Evolutionary conservation across 2,888 invertebrate species (phyloP), one percentile per base, ranked within the genome.

Genomic region (Melitaea athalia): DNA sequence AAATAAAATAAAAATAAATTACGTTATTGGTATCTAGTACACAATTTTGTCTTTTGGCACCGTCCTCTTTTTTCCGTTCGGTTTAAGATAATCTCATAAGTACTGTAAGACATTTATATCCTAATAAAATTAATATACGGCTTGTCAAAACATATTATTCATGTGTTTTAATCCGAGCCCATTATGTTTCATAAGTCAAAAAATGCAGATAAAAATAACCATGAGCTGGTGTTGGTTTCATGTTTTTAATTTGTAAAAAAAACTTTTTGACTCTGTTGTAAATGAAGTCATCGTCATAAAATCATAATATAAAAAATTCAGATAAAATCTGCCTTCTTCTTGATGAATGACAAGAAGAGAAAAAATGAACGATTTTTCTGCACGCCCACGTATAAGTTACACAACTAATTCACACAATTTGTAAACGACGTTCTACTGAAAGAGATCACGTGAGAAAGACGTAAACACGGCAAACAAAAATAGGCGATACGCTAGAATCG

Each of bases 401-500:
- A 85, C 82, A 85, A 85, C 81, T 77, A 78, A 77, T 78, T 78
- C 72, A 74, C 73, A 71, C 77, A 74, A 80, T 79, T 79, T 75
- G 78, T 79, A 74, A 77, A 79, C 83, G 83, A 82, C 84, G 81
- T 74, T 69, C 77, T 74, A 78, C 80, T 76, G 78, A 77, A 81
- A 78, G 72, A 72, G 68, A 83, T 89, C 88, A 89, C 89, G 88
- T 89, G 88, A 87, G 78, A 70, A 69, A 71, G 72, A 78, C 86
- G 85, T 85, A 86, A 85, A 84, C 81, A 85, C 71, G 76, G 70
- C 72, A 71, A 63, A 70, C 69, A 76, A 77, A 78, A 76, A 77
- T 74, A 77, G 62, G 60, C 33, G 59, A 59, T 70, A 74, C 72
- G 75, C 77, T 76, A 71, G 76, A 68, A 66, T 53, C 43, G 68